Conservation (phyloP, 2,888 invertebrate species). For the Lysandra bellargus region DNA sequence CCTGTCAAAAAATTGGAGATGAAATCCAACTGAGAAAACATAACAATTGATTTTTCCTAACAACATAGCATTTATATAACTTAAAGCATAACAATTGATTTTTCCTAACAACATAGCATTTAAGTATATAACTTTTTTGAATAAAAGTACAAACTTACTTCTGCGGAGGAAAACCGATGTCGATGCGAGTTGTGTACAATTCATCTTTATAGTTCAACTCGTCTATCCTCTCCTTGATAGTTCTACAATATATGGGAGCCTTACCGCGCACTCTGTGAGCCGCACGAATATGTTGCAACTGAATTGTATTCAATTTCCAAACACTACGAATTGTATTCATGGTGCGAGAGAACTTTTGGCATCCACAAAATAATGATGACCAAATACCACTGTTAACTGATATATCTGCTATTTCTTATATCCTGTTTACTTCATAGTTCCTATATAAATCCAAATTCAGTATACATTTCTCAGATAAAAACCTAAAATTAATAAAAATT, state of each 20-base stretch:
- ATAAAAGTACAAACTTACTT: slow-evolving; percentile 53
- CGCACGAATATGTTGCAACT: slow-evolving; percentile 64
- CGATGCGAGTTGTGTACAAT: slow-evolving; percentile 61
- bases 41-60: too few relatives aligned
- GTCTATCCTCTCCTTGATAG: slow-evolving; percentile 84
- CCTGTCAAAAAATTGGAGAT: too few relatives aligned
- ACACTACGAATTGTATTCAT: slow-evolving; percentile 28
- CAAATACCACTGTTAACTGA: not conserved
- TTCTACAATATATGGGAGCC: slow-evolving; percentile 84
- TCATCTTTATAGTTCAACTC: slow-evolving; percentile 79
- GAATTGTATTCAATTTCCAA: slow-evolving; percentile 39
- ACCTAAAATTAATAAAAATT: not conserved
- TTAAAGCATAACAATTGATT: too few relatives aligned
- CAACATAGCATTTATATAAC: too few relatives aligned
- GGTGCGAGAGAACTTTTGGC: slow-evolving; percentile 3
- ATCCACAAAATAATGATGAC: not conserved
- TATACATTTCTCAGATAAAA: not conserved
- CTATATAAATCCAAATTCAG: not conserved
- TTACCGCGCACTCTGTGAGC: slow-evolving; percentile 85
- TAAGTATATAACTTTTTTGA: not conserved
- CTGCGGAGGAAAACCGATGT: slow-evolving; percentile 64
- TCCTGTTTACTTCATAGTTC: not conserved
- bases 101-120: too few relatives aligned
- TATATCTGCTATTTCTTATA: not conserved
- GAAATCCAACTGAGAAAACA: too few relatives aligned